Percentiles rank a stretch among this genome's conserved stretches.
Conservation (phyloP, 2,888 invertebrate species). For the Drosophila pseudotakahashii region DNA sequence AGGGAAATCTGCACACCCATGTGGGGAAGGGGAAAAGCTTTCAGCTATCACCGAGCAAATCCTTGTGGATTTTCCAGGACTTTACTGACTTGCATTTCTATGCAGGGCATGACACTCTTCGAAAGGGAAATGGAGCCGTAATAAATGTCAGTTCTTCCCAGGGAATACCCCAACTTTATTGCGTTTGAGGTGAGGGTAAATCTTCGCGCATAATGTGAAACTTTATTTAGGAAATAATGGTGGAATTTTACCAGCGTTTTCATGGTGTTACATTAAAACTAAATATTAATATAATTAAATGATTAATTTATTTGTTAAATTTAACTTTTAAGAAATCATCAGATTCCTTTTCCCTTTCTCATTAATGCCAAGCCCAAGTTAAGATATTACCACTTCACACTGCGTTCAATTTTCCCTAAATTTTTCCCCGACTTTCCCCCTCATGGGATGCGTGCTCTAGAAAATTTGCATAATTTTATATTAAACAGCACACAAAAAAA, state of each 20-base stretch:
- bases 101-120: conserved; percentile 38
- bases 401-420: not conserved
- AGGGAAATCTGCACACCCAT: conserved; percentile 56
- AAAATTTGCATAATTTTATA: conserved; percentile 72
- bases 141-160: conserved; percentile 52
- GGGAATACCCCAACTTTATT: conserved; percentile 8
- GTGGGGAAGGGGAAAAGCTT: conserved; percentile 54
- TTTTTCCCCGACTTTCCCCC: conserved; percentile 36
- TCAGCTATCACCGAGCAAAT: conserved; percentile 68
- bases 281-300: too few relatives aligned
- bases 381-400: not conserved
- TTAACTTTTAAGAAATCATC: not conserved
- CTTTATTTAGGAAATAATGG: not conserved
- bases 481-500: conserved; percentile 47
- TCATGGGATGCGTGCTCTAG: conserved; percentile 27
- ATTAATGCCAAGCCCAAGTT: too few relatives aligned
- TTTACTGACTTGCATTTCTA: conserved; percentile 74
- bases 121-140: conserved; percentile 36
- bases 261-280: too few relatives aligned
- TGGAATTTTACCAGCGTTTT: not conserved
- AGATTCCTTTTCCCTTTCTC: not conserved
- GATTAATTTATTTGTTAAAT: not conserved
- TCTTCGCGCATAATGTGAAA: conserved; percentile 6
- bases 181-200: conserved; percentile 4
- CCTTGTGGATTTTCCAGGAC: conserved; percentile 64